phyloP scores from a whole-genome alignment of 2,113 vertebrate genomes.

The Pelecanoides urinatrix region DNA sequence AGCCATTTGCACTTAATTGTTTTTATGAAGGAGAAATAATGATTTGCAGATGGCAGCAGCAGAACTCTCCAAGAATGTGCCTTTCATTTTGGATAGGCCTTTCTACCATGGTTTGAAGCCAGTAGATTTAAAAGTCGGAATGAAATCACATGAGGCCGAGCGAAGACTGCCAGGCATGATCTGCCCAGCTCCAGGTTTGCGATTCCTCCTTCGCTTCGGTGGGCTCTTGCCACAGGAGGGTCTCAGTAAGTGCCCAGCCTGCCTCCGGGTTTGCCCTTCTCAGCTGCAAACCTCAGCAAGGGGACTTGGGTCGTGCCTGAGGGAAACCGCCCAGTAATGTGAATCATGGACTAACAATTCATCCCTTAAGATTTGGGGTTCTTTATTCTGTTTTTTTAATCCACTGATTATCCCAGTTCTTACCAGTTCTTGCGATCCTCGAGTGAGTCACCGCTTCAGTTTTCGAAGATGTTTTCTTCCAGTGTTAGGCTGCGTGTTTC shows the following conservation, averaged over 20 bases:
- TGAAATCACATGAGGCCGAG: neutral
- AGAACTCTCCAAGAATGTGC: neutral
- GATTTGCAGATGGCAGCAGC: slow-evolving; percentile 42
- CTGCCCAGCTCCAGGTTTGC: neutral
- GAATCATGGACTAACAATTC: neutral
- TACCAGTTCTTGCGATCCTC: neutral
- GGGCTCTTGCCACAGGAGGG: neutral
- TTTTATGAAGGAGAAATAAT: neutral
- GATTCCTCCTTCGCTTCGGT: neutral
- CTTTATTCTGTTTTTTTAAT: neutral
- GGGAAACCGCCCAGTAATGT: neutral
- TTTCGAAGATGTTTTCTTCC: neutral
- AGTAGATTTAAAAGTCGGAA: neutral
- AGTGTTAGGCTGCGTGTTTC: neutral
- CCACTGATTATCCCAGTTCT: neutral
- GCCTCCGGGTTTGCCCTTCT: neutral
- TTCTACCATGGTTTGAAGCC: neutral
- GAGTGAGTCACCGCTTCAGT: neutral
- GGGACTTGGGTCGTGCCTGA: neutral
- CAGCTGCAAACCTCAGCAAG: neutral
- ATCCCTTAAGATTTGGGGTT: neutral
- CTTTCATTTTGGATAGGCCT: neutral
- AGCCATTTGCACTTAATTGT: slow-evolving; percentile 13
- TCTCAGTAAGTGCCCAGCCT: neutral
- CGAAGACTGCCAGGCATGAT: neutral